Evolutionary conservation across 2,797 vertebrate genomes (phyloP), one percentile per base, ranked within the genome.

Genomic region (Tympanoctomys barrerae): DNA sequence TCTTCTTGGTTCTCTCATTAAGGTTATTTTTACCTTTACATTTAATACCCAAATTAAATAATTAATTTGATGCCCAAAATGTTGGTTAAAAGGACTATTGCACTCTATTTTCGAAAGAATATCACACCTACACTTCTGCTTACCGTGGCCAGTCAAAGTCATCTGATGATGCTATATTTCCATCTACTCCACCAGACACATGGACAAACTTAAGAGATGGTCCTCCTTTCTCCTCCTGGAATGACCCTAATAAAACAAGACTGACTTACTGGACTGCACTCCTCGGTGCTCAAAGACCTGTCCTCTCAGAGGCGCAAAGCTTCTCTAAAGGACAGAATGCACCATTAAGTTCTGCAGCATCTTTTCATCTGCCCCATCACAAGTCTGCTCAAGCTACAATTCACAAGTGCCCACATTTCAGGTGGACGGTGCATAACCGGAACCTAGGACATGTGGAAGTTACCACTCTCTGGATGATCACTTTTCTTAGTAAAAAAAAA

Each of bases 141-240:
- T 97, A 99, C 99, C 99, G 99, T 11, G 99, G 99, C 99, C 99
- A 99, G 97, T 99, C 99, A 97, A 99, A 99, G 96, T 99, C 99
- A 96, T 99, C 99, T 66, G 99, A 99, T 4, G 99, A 98, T 1
- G 99, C 97, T 98, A 99, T 98, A 94, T 99, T 99, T 98, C 99
- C 99, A 95, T 99, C 99, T 96, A 99, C 98, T 36, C 98, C 99
- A 97, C 99, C 99, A 87, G 99, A 99, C 78, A 99, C 99, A 54
- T 99, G 98, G 97, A 99, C 98, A 98, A 99, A 99, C 68, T 98
- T 98, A 54, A 98, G 18, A 22, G 99, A 98, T 13, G 98, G 97
- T 68, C 99, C 98, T 92, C 98, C 98, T n/a, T 98, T 98, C 91
- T 99, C 99, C 97, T 99, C 99, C 98, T 99, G 99, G 98, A 99